Evolutionary conservation across 2,113 vertebrate genomes (phyloP).

Genomic region (Balaeniceps rex): DNA sequence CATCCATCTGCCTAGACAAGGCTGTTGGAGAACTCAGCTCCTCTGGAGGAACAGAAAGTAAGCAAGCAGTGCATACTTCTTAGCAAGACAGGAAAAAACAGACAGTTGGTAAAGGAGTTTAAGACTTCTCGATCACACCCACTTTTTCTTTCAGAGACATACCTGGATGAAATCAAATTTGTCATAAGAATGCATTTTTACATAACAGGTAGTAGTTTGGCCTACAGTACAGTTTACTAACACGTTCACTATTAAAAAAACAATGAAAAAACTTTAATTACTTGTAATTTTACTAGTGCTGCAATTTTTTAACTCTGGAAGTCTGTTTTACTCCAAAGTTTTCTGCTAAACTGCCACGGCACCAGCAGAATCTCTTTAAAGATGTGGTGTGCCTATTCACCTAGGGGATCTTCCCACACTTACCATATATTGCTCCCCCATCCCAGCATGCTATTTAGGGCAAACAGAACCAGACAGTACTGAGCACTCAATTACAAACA

Average conservation of each 20-base stretch:
- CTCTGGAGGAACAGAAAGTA: background rate
- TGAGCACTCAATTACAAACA: background rate
- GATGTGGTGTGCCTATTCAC: background rate
- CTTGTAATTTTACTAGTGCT: background rate
- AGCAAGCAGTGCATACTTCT: background rate
- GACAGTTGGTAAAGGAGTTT: background rate
- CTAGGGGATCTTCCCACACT: background rate
- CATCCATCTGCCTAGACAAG: background rate
- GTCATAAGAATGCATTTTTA: background rate
- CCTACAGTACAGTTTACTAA: background rate
- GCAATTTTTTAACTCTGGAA: background rate
- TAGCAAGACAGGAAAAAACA: background rate
- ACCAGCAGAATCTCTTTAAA: background rate
- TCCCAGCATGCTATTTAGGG: background rate
- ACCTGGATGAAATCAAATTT: background rate
- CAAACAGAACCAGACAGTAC: background rate
- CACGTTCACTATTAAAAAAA: background rate
- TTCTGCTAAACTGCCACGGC: background rate
- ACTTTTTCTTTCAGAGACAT: background rate
- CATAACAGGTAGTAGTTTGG: background rate
- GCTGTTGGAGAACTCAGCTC: background rate
- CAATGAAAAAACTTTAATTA: background rate
- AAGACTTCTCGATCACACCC: background rate
- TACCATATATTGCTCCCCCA: rapidly evolving
- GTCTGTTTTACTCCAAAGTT: background rate